phyloP scores from a whole-genome alignment of 2,888 invertebrate species.

The Tupiocoris notatus region DNA sequence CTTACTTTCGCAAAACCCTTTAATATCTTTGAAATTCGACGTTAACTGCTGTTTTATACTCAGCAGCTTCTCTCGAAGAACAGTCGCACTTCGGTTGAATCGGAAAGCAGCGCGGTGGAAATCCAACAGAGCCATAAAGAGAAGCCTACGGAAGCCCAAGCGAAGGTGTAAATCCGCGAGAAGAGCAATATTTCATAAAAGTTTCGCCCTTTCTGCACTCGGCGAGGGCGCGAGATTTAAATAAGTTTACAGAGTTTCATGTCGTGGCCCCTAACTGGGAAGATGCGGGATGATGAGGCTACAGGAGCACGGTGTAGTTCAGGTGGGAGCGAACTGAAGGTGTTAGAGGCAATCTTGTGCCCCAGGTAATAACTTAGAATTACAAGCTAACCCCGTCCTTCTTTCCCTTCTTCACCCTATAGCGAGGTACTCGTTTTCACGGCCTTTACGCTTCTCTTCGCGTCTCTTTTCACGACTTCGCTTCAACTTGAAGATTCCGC shows the following conservation, averaged over 20 bases:
- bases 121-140: constrained; percentile 35
- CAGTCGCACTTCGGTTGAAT: neutral
- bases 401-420: no score
- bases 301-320: no score
- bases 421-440: no score
- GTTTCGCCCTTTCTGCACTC: constrained; percentile 25
- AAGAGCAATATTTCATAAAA: constrained; percentile 46
- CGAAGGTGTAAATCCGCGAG: constrained; percentile 34
- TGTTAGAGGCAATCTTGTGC: constrained; percentile 43
- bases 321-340: constrained; percentile 14
- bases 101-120: constrained; percentile 21
- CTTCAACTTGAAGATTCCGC: constrained; percentile 32
- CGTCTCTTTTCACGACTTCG: constrained; percentile 39
- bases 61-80: neutral
- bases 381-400: constrained; percentile 24
- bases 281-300: no score
- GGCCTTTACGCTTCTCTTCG: constrained; percentile 5
- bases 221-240: constrained; percentile 44
- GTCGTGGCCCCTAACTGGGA: no score
- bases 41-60: constrained; percentile 33
- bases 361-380: constrained; percentile 42
- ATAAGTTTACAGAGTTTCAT: constrained; percentile 45
- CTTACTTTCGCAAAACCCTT: no score
- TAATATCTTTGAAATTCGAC: no score
- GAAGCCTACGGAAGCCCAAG: neutral